Evolutionary conservation across 2,113 vertebrate species (phyloP), one percentile per base, ranked within the genome.

Genomic region (Paratilapia polleni): DNA sequence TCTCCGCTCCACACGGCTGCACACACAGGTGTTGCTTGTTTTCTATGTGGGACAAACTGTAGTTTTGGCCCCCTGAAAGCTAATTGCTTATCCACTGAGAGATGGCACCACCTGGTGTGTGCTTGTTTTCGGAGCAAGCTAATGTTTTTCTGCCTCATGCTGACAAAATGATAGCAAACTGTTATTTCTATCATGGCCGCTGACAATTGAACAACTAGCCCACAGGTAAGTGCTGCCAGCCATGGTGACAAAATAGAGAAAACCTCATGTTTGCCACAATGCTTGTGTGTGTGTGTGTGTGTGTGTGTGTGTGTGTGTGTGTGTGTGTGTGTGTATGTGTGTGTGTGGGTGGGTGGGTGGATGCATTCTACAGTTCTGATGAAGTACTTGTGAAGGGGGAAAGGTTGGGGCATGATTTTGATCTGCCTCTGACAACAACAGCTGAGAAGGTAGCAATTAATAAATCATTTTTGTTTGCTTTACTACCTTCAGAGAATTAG

Each of bases 191-290:
- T 91, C 83, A 66, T 79, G 82, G 34, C 73, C 84, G 82, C 34
- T 89, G 81, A 87, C 84, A 92, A 84, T 88, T 89, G 87, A 85
- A 87, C 87, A 87, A 73, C 77, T 79, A 54, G 82, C 76, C 81
- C 78, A 47, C 89, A 96, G 94, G 94, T 95, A 96, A 95, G 94
- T 95, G 87, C 74, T 77, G 80, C 77, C 74, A 78, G 78, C 73
- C 52, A 43, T 9, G 15, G 83, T 83, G 88, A 90, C 81, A 78
- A 49, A 79, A 38, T 38, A 57, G 81, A 88, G 89, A 94, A 93
- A 92, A 92, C 66, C 85, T 85, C 86, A 85, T 91, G 87, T 92
- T 91, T 94, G 89, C 70, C 2, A 66, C 31, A 54, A 2, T 78
- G 28, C 54, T 13, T 66, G 52, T 81, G 52, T 85, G 3, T 41